A percentile compares a stretch with the other conserved stretches of the same genome.
Evolutionary conservation across 2,888 invertebrate species (phyloP).

Genomic region (Plusia festucae): DNA sequence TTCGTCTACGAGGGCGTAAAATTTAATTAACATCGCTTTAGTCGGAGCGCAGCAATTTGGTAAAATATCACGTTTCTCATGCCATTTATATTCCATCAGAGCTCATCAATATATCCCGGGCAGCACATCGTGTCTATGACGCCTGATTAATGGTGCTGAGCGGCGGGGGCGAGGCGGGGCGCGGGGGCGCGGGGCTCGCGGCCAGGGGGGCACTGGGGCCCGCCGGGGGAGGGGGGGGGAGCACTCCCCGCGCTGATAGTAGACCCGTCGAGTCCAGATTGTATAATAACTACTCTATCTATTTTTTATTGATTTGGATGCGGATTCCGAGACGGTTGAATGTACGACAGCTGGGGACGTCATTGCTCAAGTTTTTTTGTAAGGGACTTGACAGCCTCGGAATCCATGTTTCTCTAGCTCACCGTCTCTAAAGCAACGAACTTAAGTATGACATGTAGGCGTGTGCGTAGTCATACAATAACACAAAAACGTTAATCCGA

Average conservation of each 20-base stretch:
- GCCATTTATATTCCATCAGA: slow-evolving; percentile 60
- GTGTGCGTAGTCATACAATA: not conserved
- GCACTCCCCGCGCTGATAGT: slow-evolving; percentile 22
- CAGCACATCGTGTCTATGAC: slow-evolving; percentile 57
- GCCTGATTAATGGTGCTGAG: slow-evolving; percentile 64
- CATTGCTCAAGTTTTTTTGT: slow-evolving; percentile 33
- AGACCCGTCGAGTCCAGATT: slow-evolving; percentile 46
- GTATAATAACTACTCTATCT: slow-evolving; percentile 47
- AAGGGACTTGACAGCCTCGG: slow-evolving; percentile 14
- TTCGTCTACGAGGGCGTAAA: slow-evolving; percentile 49
- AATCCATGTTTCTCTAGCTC: not conserved
- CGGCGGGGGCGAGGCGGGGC: slow-evolving; percentile 47
- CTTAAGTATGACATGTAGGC: not conserved
- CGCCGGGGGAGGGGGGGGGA: not conserved
- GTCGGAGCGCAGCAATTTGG: slow-evolving; percentile 44
- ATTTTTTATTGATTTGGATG: slow-evolving; percentile 51
- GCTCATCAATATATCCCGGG: slow-evolving; percentile 60
- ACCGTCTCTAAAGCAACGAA: not conserved
- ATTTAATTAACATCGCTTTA: slow-evolving; percentile 54
- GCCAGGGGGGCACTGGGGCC: slow-evolving; percentile 25
- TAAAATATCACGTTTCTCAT: slow-evolving; percentile 61
- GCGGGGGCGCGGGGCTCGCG: slow-evolving; percentile 39
- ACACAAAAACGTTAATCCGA: not conserved
- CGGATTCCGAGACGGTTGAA: slow-evolving; percentile 24
- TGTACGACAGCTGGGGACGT: slow-evolving; percentile 22